These are phyloP conservation scores for Carposina sasakii DNA, from an alignment of 1,140 invertebrate species.

Conservation along the genomic window DNA sequence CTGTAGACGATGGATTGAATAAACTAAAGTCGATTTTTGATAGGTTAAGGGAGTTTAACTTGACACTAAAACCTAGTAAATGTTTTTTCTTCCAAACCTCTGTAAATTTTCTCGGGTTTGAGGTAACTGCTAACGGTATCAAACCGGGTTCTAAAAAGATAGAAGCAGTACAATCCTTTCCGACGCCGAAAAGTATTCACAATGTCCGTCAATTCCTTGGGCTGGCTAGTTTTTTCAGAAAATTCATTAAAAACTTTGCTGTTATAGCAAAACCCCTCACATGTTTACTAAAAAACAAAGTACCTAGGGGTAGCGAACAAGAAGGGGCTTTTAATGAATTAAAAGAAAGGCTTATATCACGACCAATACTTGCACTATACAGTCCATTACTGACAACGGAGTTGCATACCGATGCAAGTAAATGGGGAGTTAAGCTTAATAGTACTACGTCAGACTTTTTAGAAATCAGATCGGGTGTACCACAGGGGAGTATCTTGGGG, in stretches of 20 bases:
- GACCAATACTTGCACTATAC: conserved; percentile 10
- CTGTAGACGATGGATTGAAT: conserved; percentile 2
- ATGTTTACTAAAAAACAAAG: conserved; percentile 12
- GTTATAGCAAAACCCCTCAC: conserved; percentile 23
- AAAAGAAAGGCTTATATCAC: not conserved
- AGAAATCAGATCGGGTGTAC: no score
- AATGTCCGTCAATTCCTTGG: conserved; percentile 52
- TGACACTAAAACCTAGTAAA: conserved; percentile 35
- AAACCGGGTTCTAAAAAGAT: conserved; percentile 22
- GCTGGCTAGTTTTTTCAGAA: conserved; percentile 36
- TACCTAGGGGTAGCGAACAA: conserved; percentile 1
- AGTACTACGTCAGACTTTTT: no score
- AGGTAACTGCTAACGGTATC: conserved; percentile 20
- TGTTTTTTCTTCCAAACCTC: conserved; percentile 30
- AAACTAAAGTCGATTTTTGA: conserved; percentile 29
- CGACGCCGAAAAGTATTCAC: conserved; percentile 29
- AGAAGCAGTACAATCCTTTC: conserved; percentile 23
- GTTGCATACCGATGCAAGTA: conserved; percentile 14
- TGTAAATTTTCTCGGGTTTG: conserved; percentile 29
- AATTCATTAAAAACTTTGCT: conserved; percentile 34
- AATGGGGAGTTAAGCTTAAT: no score
- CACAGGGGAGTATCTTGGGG: no score
- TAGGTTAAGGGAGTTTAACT: conserved; percentile 14
- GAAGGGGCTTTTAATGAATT: conserved; percentile 9
- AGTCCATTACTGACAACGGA: conserved; percentile 1